phyloP scores from a whole-genome alignment of 2,888 invertebrate species.

The Melinaea marsaeus region DNA sequence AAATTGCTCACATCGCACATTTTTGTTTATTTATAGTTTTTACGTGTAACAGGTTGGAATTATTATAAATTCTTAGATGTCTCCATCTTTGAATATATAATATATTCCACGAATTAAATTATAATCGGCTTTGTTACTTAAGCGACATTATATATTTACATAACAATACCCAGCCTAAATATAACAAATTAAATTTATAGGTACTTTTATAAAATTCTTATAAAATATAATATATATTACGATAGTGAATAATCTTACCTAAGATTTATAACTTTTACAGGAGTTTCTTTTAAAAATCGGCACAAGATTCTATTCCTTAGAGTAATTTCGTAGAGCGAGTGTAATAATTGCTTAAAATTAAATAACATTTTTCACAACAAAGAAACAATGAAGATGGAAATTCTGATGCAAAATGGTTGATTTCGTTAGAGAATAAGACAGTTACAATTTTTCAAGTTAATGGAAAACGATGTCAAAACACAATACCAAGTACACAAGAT shows the following conservation, averaged over 20 bases:
- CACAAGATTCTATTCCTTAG: constrained; percentile 69
- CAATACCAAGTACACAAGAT: background rate
- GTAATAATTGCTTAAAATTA: constrained; percentile 76
- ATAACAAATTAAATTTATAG: no score
- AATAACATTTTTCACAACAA: constrained; percentile 74
- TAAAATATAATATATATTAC: constrained; percentile 39
- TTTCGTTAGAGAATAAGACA: constrained; percentile 56
- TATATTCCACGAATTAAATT: background rate
- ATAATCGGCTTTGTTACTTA: no score
- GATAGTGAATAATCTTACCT: constrained; percentile 64
- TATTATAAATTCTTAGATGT: background rate
- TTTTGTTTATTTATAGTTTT: constrained; percentile 24
- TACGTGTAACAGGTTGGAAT: background rate
- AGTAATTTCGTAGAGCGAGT: constrained; percentile 75
- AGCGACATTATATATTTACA: no score
- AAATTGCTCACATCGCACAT: constrained; percentile 32
- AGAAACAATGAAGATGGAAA: constrained; percentile 65
- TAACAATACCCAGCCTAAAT: no score
- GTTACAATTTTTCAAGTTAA: constrained; percentile 59
- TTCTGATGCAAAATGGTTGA: constrained; percentile 56
- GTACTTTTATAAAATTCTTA: no score
- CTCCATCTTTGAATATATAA: constrained; percentile 14
- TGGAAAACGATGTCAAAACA: constrained; percentile 50
- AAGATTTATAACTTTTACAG: constrained; percentile 64
- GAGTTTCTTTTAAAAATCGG: constrained; percentile 60